Conservation (phyloP, 2,797 vertebrate species). For the Pristis pectinata region DNA sequence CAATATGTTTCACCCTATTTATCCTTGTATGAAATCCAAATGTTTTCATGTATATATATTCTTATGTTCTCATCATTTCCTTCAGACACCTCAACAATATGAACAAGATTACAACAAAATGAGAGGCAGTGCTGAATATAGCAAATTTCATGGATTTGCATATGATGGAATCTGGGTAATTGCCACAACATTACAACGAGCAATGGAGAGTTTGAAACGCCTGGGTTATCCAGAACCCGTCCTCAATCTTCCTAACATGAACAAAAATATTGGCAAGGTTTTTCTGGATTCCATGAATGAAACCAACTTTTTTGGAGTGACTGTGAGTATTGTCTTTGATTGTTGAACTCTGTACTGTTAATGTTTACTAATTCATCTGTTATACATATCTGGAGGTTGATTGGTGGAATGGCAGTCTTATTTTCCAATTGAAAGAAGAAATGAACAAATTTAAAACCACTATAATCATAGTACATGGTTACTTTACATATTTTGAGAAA, state of each 20-base stretch:
- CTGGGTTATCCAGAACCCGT: conserved; percentile 75
- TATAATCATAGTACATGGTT: no score
- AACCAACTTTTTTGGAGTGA: conserved; percentile 95
- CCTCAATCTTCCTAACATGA: conserved; percentile 89
- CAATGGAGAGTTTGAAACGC: conserved; percentile 80
- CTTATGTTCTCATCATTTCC: background rate
- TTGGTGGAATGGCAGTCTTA: background rate
- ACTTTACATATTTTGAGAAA: background rate
- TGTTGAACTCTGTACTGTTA: conserved; percentile 32
- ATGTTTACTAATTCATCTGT: background rate
- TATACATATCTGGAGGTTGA: background rate
- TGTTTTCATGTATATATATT: background rate
- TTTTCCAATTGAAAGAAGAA: conserved; percentile 3
- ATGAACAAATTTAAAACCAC: background rate
- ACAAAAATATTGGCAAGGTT: conserved; percentile 86
- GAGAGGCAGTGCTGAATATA: conserved; percentile 82
- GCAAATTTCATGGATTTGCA: conserved; percentile 97
- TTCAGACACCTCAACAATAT: conserved; percentile 90
- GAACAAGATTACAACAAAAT: conserved; percentile 86
- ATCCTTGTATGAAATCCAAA: background rate
- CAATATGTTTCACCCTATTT: background rate
- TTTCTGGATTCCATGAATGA: conserved; percentile 97
- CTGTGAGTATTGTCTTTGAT: conserved; percentile 64
- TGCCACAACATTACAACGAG: conserved; percentile 85
- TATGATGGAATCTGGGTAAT: conserved; percentile 99